Conservation (phyloP, 2,113 vertebrate species). For the Heterotis niloticus region DNA sequence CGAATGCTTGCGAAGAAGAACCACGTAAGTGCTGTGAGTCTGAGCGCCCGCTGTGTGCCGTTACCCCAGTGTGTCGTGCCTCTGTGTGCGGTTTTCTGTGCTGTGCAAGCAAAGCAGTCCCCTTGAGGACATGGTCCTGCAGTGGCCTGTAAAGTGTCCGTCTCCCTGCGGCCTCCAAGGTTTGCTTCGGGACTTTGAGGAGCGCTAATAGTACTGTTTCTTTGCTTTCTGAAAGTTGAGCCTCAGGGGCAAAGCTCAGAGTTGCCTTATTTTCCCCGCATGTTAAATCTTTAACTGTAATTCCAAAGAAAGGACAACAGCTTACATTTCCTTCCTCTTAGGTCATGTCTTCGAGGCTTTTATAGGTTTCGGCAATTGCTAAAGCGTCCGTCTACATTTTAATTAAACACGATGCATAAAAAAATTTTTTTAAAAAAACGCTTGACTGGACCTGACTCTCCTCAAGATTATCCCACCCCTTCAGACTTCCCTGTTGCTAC, state of each 20-base stretch:
- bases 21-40: slow-evolving; percentile 59
- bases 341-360: neutral
- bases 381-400: neutral
- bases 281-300: too few species aligned
- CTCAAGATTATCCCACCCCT: slow-evolving; percentile 28
- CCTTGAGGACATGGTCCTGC: too few species aligned
- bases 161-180: too few species aligned
- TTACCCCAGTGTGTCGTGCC: neutral
- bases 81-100: neutral
- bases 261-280: too few species aligned
- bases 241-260: too few species aligned
- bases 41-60: slow-evolving; percentile 16
- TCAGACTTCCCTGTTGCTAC: slow-evolving; percentile 21
- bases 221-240: too few species aligned
- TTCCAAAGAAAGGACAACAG: neutral
- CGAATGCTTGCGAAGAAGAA: slow-evolving; percentile 60
- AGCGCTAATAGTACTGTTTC: too few species aligned
- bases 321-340: neutral
- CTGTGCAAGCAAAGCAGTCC: too few species aligned
- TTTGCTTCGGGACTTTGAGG: too few species aligned
- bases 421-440: neutral
- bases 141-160: too few species aligned
- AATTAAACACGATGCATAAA: neutral
- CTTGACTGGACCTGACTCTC: neutral
- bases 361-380: neutral